Evolutionary conservation across 2,113 vertebrate genomes (phyloP).

Genomic region (Vulpes lagopus): DNA sequence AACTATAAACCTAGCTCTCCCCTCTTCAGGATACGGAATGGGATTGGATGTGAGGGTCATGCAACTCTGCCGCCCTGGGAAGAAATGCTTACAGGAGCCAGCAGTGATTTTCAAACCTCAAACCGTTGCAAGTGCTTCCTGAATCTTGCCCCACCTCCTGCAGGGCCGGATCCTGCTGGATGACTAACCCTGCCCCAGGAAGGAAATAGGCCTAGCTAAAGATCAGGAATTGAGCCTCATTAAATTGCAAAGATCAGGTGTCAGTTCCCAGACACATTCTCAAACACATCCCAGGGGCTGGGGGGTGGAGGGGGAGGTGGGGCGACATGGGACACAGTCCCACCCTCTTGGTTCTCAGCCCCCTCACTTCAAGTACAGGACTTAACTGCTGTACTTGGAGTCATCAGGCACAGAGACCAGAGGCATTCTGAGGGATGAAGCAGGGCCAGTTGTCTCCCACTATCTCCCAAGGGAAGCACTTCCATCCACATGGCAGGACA

Average conservation of each 20-base stretch:
- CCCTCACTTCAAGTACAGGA: not conserved
- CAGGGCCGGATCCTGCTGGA: not conserved
- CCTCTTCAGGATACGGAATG: not conserved
- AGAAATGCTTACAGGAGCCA: not conserved
- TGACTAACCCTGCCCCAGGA: not conserved
- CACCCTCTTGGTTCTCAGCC: not conserved
- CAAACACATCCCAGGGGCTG: not conserved
- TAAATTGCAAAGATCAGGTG: not conserved
- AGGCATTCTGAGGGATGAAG: not conserved
- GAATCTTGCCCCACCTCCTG: not conserved
- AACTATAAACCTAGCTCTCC: not conserved
- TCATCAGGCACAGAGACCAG: not conserved
- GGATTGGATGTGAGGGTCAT: not conserved
- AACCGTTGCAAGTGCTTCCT: not conserved
- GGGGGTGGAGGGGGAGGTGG: accelerated
- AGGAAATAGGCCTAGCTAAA: not conserved
- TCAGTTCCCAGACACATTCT: not conserved
- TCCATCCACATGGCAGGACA: not conserved
- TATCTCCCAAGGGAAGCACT: not conserved
- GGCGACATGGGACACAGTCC: too few relatives aligned
- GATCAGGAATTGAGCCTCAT: not conserved
- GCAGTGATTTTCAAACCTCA: not conserved
- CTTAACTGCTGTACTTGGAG: not conserved
- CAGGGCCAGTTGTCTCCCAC: not conserved
- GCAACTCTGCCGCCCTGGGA: not conserved